Evolutionary conservation across 2,888 invertebrate genomes (phyloP).

Genomic region (Phania funesta): DNA sequence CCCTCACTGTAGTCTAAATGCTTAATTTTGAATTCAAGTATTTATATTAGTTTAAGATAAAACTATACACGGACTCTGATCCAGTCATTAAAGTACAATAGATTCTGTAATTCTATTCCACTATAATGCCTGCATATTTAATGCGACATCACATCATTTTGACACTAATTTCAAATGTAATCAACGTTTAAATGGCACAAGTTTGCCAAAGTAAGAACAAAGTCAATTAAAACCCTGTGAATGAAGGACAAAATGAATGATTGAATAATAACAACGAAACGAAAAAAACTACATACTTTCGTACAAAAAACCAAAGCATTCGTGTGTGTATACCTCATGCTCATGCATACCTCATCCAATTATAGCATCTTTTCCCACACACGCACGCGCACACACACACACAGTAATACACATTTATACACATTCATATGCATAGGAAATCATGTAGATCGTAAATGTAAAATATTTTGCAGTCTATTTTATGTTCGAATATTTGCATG

Average conservation of each 20-base stretch:
- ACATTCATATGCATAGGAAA: not conserved
- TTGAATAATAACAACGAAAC: conserved; percentile 8
- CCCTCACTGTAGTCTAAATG: too few relatives aligned
- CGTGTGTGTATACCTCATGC: not conserved
- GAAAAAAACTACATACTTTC: not conserved
- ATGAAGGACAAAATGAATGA: conserved; percentile 12
- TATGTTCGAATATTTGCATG: not conserved
- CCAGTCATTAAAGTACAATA: too few relatives aligned
- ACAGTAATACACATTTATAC: not conserved
- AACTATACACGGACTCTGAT: too few relatives aligned
- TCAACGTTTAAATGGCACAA: conserved; percentile 53
- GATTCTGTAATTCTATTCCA: not conserved
- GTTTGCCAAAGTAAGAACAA: conserved; percentile 52
- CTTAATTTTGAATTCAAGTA: too few relatives aligned
- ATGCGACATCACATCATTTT: conserved; percentile 1
- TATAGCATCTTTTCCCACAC: not conserved
- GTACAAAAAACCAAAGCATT: not conserved
- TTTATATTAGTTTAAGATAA: too few relatives aligned
- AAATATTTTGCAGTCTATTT: conserved; percentile 26
- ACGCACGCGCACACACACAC: not conserved
- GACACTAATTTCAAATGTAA: conserved; percentile 35
- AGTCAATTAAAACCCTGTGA: not conserved
- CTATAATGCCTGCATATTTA: not conserved
- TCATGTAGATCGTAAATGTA: too few relatives aligned
- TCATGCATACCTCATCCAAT: not conserved